A percentile compares a stretch with the other conserved stretches of the same genome.
Evolutionary conservation across 2,888 invertebrate species (phyloP).

Genomic region (Amphimallon solstitiale): DNA sequence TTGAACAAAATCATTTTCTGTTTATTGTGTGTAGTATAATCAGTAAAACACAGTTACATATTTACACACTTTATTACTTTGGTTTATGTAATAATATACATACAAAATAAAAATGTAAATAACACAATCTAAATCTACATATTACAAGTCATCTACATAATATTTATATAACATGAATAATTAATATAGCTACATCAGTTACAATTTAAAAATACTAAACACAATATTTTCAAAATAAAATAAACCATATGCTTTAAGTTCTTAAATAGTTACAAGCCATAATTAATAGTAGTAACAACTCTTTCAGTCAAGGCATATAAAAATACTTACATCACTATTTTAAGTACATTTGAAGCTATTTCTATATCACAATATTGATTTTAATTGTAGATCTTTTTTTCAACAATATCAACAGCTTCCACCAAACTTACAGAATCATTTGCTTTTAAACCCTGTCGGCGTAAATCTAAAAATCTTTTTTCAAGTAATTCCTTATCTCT

Average conservation of each 20-base stretch:
- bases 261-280: neutral
- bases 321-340: constrained; percentile 9
- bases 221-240: neutral
- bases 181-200: too few species aligned
- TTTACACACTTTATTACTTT: constrained; percentile 8
- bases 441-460: constrained; percentile 74
- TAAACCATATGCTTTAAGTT: neutral
- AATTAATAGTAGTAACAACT: constrained; percentile 5
- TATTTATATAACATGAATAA: neutral
- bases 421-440: constrained; percentile 70
- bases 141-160: neutral
- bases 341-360: constrained; percentile 17
- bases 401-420: constrained; percentile 72
- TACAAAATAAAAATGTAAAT: neutral
- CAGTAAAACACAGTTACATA: neutral
- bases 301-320: constrained; percentile 23
- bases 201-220: neutral
- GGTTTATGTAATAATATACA: constrained; percentile 7
- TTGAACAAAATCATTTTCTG: neutral
- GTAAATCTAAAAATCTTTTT: constrained; percentile 70
- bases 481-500: constrained; percentile 71
- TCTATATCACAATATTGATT: constrained; percentile 15
- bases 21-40: neutral
- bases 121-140: neutral
- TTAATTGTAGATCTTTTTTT: constrained; percentile 50